These are phyloP conservation scores for Podarcis siculus DNA, from an alignment of 2,797 vertebrate genomes.

Conservation along the genomic window DNA sequence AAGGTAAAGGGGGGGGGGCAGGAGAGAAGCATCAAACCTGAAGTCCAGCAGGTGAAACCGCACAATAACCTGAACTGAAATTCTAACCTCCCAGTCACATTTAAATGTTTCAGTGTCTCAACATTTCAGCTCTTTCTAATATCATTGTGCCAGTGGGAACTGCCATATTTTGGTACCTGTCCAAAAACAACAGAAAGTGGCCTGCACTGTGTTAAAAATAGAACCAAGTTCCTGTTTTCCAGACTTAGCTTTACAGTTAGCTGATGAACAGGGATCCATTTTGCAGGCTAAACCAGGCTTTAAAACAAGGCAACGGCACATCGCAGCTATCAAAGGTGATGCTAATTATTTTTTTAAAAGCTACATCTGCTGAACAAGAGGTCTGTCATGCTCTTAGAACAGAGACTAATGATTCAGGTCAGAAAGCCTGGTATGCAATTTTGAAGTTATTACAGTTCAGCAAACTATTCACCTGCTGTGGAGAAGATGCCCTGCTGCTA, in stretches of 20 bases:
- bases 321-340: not conserved
- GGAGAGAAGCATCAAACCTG: not conserved
- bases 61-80: not conserved
- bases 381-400: not conserved
- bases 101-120: not conserved
- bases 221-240: not conserved
- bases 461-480: not conserved
- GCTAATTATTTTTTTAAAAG: not conserved
- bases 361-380: slow-evolving; percentile 12
- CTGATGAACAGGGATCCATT: not conserved
- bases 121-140: not conserved
- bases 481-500: slow-evolving; percentile 25
- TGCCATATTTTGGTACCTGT: not conserved
- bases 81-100: not conserved
- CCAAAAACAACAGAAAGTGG: not conserved
- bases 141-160: not conserved
- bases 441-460: slow-evolving; percentile 24
- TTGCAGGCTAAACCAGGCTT: not conserved
- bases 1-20: not conserved
- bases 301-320: not conserved
- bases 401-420: not conserved
- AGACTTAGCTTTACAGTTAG: not conserved
- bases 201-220: not conserved
- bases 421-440: slow-evolving; percentile 18
- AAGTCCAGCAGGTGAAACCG: not conserved